Percentiles rank a stretch among this genome's conserved stretches.
These are phyloP conservation scores for Calliopum simillimum DNA, from an alignment of 2,888 invertebrate species.

Conservation along the genomic window DNA sequence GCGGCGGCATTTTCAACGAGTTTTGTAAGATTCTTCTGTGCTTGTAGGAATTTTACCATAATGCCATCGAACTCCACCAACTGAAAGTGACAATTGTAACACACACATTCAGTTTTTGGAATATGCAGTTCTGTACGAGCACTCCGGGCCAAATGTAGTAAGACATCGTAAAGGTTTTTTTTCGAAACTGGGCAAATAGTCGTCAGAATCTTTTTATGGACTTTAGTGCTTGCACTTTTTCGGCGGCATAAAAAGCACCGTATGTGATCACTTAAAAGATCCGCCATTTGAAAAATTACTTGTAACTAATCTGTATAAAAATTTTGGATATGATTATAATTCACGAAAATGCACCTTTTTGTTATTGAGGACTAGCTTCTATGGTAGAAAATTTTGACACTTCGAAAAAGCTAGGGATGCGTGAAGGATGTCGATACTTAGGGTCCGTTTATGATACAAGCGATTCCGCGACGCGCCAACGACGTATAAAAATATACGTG, in stretches of 20 bases:
- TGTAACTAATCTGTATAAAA: too few species aligned
- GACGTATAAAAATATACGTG: too few species aligned
- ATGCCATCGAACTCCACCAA: conserved; percentile 44
- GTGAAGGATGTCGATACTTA: too few species aligned
- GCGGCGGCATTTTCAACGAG: conserved; percentile 46
- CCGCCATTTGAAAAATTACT: background rate
- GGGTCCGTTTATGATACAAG: too few species aligned
- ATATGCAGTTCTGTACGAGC: conserved; percentile 44
- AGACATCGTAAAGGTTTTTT: conserved; percentile 44
- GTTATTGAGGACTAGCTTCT: too few species aligned
- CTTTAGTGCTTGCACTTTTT: conserved; percentile 33
- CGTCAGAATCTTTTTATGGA: conserved; percentile 37
- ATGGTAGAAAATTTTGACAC: too few species aligned
- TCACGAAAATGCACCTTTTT: too few species aligned
- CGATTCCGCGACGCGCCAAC: too few species aligned
- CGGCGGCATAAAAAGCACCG: conserved; percentile 47
- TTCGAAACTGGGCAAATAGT: conserved; percentile 44
- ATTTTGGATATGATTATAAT: too few species aligned
- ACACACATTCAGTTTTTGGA: conserved; percentile 40
- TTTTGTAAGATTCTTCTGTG: conserved; percentile 45
- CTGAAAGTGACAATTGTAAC: conserved; percentile 42
- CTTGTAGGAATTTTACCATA: conserved; percentile 42
- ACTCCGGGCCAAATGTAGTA: conserved; percentile 43
- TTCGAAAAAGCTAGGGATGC: too few species aligned
- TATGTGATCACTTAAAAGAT: background rate